Conservation (phyloP, 1,140 invertebrate genomes). For the Habropoda laboriosa region DNA sequence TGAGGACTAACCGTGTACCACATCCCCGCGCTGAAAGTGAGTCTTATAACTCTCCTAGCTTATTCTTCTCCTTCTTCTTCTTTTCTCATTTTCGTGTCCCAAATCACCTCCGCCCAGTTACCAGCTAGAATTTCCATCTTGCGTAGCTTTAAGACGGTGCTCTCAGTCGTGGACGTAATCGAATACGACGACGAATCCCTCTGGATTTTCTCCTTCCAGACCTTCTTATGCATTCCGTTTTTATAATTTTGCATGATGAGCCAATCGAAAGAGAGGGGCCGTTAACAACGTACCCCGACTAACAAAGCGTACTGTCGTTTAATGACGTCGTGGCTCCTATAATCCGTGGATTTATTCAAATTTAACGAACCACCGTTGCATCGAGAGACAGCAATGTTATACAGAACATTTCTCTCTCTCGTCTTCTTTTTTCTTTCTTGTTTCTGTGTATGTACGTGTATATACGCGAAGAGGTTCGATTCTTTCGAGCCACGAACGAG, state of each 20-base stretch:
- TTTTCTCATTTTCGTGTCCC: background rate
- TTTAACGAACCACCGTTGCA: conserved; percentile 2
- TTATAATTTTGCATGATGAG: background rate
- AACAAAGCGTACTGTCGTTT: conserved; percentile 14
- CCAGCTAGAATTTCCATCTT: background rate
- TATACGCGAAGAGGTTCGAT: too few relatives aligned
- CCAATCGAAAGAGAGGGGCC: background rate
- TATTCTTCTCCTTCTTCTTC: background rate
- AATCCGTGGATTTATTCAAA: background rate
- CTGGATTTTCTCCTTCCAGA: background rate
- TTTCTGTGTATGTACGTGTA: background rate
- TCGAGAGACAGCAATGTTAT: background rate
- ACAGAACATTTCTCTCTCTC: too few relatives aligned
- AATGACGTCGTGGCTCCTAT: conserved; percentile 11
- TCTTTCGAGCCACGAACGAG: background rate
- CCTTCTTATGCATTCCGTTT: background rate
- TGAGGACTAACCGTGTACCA: conserved; percentile 64
- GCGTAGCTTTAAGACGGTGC: background rate
- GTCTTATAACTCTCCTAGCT: conserved; percentile 35
- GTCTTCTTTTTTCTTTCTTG: background rate
- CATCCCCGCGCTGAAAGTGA: conserved; percentile 66
- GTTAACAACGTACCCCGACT: background rate
- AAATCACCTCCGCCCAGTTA: conserved; percentile 26
- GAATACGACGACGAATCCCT: background rate
- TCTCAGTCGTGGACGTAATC: background rate